Evolutionary conservation across 2,888 invertebrate genomes (phyloP).

Genomic region (Clanis bilineata): DNA sequence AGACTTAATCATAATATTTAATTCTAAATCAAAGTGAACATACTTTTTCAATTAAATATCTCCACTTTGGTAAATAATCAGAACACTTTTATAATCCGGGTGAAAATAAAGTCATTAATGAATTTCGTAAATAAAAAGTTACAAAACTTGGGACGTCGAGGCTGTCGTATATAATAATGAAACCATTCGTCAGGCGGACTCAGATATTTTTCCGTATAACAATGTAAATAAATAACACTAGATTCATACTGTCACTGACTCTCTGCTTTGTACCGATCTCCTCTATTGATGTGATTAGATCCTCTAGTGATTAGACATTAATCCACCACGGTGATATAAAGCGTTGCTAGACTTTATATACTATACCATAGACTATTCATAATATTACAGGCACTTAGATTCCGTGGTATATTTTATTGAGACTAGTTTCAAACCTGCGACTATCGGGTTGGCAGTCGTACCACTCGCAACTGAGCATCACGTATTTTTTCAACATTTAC

Average conservation of each 20-base stretch:
- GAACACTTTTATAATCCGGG: neutral
- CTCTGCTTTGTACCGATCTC: too few relatives aligned
- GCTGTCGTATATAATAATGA: neutral
- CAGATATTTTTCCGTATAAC: neutral
- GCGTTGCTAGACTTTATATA: too few relatives aligned
- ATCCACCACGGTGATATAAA: too few relatives aligned
- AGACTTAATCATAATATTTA: neutral
- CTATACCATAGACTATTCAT: too few relatives aligned
- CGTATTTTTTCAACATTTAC: too few relatives aligned
- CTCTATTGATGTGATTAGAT: too few relatives aligned
- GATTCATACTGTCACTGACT: neutral
- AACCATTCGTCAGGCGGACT: neutral
- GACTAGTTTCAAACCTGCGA: too few relatives aligned
- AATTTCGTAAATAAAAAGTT: neutral
- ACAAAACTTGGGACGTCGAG: neutral
- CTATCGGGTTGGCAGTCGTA: too few relatives aligned
- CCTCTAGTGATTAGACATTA: too few relatives aligned
- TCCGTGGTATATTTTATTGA: too few relatives aligned
- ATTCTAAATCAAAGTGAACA: neutral
- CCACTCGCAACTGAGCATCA: too few relatives aligned
- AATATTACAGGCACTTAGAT: too few relatives aligned
- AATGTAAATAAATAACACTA: neutral
- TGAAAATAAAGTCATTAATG: neutral
- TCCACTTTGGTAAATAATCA: neutral
- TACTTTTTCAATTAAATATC: neutral